These are phyloP conservation scores for Chrysotoxum bicinctum DNA, from an alignment of 2,888 invertebrate genomes.

Conservation along the genomic window DNA sequence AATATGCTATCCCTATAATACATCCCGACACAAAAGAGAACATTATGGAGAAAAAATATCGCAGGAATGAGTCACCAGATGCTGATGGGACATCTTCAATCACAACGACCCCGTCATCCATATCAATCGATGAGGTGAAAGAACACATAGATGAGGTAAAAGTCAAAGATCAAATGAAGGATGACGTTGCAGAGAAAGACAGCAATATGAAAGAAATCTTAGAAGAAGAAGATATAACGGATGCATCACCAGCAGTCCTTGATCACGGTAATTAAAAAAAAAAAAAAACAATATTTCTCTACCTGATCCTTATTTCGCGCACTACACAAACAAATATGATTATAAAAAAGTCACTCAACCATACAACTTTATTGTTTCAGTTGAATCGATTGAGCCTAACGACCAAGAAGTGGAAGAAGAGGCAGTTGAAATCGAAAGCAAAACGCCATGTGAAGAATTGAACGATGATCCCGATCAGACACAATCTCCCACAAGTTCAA, in stretches of 20 bases:
- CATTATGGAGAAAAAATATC: slow-evolving; percentile 75
- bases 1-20: slow-evolving; percentile 79
- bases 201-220: neutral
- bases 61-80: slow-evolving; percentile 44
- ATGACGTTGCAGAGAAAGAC: neutral
- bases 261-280: slow-evolving; percentile 69
- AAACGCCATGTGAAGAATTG: slow-evolving; percentile 22
- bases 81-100: slow-evolving; percentile 62
- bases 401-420: slow-evolving; percentile 13
- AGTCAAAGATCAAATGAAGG: neutral
- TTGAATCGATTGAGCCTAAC: slow-evolving; percentile 59
- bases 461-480: slow-evolving; percentile 2
- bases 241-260: slow-evolving; percentile 18
- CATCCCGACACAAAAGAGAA: slow-evolving; percentile 79
- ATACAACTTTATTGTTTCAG: slow-evolving; percentile 72
- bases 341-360: slow-evolving; percentile 51
- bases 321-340: slow-evolving; percentile 39
- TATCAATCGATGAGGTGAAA: slow-evolving; percentile 26
- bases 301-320: slow-evolving; percentile 63
- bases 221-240: slow-evolving; percentile 35
- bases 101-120: slow-evolving; percentile 30
- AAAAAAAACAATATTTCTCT: slow-evolving; percentile 32
- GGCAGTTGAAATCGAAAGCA: neutral
- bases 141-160: slow-evolving; percentile 5
- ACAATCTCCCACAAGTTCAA: neutral